Evolutionary conservation across 2,888 invertebrate genomes (phyloP).

Genomic region (Ferdinandea cuprea): DNA sequence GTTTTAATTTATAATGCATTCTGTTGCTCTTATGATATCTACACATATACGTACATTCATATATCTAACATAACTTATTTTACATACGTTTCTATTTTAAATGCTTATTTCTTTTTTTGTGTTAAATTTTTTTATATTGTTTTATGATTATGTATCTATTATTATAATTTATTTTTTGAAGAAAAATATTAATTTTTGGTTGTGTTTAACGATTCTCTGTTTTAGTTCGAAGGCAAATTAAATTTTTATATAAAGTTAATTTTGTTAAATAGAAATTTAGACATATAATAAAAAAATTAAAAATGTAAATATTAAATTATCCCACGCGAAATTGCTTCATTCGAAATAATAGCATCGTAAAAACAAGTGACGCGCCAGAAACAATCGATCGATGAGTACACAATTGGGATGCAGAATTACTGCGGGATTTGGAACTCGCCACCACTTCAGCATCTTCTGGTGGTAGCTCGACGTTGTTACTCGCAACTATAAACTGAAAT

Average conservation of each 20-base stretch:
- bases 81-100: constrained; percentile 39
- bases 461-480: constrained; percentile 80
- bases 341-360: constrained; percentile 73
- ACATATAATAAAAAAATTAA: constrained; percentile 18
- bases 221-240: constrained; percentile 50
- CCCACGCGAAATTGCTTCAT: constrained; percentile 75
- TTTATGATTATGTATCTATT: constrained; percentile 50
- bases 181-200: constrained; percentile 32
- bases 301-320: constrained; percentile 67
- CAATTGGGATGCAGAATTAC: constrained; percentile 78
- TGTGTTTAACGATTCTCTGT: constrained; percentile 34
- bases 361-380: constrained; percentile 54
- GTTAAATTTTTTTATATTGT: constrained; percentile 3
- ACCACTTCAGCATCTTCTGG: constrained; percentile 83
- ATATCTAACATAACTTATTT: constrained; percentile 58
- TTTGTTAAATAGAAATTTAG: constrained; percentile 3
- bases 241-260: constrained; percentile 11
- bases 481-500: constrained; percentile 86
- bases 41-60: constrained; percentile 34
- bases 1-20: constrained; percentile 16
- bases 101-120: constrained; percentile 14
- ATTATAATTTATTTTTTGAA: constrained; percentile 38
- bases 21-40: constrained; percentile 37
- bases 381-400: constrained; percentile 50
- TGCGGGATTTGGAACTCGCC: constrained; percentile 83